These are phyloP conservation scores for Neopelma chrysocephalum DNA, from an alignment of 2,797 vertebrate genomes.

Conservation along the genomic window DNA sequence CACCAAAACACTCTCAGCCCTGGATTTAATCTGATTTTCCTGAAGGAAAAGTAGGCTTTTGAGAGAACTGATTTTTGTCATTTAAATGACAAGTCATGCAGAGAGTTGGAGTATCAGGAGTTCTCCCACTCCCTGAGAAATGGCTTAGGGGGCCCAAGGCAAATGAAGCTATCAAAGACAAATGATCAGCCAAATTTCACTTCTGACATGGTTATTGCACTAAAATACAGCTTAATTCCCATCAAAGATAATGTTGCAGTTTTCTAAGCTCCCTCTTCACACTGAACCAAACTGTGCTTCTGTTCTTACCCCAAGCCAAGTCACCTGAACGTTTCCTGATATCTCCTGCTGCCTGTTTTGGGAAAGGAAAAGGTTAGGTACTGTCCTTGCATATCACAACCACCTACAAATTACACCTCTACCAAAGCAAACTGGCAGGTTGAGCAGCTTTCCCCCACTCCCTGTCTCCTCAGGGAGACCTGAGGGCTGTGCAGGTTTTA, in stretches of 20 bases:
- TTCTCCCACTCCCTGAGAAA: constrained; percentile 27
- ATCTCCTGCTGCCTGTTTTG: not conserved
- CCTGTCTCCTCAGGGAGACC: not conserved
- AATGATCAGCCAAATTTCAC: constrained; percentile 34
- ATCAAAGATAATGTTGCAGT: not conserved
- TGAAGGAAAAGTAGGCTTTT: constrained; percentile 44
- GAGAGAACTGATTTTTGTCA: constrained; percentile 44
- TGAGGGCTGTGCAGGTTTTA: not conserved
- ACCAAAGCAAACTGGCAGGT: not conserved
- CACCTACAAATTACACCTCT: not conserved
- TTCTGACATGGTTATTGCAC: not conserved
- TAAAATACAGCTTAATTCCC: not conserved
- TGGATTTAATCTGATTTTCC: constrained; percentile 40
- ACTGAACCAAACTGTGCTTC: not conserved
- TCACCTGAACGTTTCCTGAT: not conserved
- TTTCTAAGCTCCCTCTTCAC: not conserved
- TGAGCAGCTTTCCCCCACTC: not conserved
- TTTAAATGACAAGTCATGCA: constrained; percentile 56
- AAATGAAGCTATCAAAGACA: constrained; percentile 52
- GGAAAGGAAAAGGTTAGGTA: not conserved
- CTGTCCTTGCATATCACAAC: not conserved
- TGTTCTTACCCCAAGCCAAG: not conserved
- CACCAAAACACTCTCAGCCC: constrained; percentile 20
- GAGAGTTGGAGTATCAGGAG: constrained; percentile 4
- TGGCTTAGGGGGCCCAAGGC: constrained; percentile 29